Percentiles rank a stretch among this genome's conserved stretches.
Evolutionary conservation across 2,113 vertebrate species (phyloP).

Genomic region (Cebidichthys violaceus): DNA sequence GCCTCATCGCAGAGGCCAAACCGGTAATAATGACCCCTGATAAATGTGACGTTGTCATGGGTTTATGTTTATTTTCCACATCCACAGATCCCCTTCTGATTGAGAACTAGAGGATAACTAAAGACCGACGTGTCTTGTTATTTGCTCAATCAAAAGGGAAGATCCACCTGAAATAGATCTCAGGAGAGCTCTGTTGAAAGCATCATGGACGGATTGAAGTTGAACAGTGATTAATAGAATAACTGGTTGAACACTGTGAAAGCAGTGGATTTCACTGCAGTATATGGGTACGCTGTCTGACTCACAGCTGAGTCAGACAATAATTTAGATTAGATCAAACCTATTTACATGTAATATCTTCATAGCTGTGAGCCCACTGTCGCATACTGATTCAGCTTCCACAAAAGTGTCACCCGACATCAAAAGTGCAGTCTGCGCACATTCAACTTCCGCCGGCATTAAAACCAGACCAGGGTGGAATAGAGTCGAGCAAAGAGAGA

Average conservation of each 20-base stretch:
- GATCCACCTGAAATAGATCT: neutral
- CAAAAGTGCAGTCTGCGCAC: neutral
- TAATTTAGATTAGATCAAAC: constrained; percentile 1
- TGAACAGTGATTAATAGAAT: constrained; percentile 18
- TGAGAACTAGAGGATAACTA: neutral
- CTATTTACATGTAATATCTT: constrained; percentile 3
- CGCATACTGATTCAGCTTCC: neutral
- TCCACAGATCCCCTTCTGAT: neutral
- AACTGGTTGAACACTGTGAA: neutral
- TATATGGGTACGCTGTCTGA: neutral
- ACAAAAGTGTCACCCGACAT: neutral
- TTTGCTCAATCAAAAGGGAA: neutral
- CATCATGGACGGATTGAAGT: neutral
- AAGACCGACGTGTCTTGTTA: neutral
- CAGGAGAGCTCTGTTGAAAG: neutral
- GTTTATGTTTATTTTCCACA: constrained; percentile 11
- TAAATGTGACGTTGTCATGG: constrained; percentile 27
- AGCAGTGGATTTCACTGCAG: constrained; percentile 15
- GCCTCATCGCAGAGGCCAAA: constrained; percentile 13
- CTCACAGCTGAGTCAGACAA: neutral
- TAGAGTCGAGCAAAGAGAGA: constrained; percentile 11
- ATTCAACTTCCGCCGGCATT: constrained; percentile 2
- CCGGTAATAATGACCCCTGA: constrained; percentile 35
- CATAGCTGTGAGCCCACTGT: neutral
- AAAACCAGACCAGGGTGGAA: neutral